phyloP scores from a whole-genome alignment of 2,888 invertebrate genomes.

The Tetrapedia diversipes region DNA sequence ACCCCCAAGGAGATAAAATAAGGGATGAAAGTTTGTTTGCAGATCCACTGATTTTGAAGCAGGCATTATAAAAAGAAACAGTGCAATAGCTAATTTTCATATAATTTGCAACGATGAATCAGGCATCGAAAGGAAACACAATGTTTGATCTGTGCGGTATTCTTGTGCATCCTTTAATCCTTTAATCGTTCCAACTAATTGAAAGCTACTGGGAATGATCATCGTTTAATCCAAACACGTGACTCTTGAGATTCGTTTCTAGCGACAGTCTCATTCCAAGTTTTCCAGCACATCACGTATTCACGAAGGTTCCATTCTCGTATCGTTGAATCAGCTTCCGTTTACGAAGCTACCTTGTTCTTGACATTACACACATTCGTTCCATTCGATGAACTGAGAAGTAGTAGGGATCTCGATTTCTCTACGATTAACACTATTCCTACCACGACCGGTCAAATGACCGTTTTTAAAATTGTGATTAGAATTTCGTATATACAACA shows the following conservation, averaged over 20 bases:
- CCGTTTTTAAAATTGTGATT: too few species aligned
- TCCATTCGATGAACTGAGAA: slow-evolving; percentile 28
- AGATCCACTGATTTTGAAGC: too few species aligned
- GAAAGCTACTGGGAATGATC: not conserved
- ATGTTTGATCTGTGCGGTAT: too few species aligned
- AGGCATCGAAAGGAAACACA: not conserved
- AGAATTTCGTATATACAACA: too few species aligned
- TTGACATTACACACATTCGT: not conserved
- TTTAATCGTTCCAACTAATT: slow-evolving; percentile 12
- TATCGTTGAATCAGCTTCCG: not conserved
- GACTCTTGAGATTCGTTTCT: not conserved
- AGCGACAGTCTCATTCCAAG: not conserved
- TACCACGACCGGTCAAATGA: too few species aligned
- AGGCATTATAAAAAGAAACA: too few species aligned
- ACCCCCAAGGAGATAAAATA: too few species aligned
- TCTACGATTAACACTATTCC: slow-evolving; percentile 12
- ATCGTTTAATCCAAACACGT: not conserved
- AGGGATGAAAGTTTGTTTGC: too few species aligned
- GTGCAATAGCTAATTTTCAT: too few species aligned
- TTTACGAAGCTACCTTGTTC: not conserved
- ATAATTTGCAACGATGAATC: not conserved
- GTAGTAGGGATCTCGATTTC: slow-evolving; percentile 11
- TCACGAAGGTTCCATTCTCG: not conserved
- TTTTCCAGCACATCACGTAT: not conserved
- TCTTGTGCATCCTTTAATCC: too few species aligned